Percentiles rank a stretch among this genome's conserved stretches.
Evolutionary conservation across 2,797 vertebrate species (phyloP).

Genomic region (Melanotaenia nigrans): DNA sequence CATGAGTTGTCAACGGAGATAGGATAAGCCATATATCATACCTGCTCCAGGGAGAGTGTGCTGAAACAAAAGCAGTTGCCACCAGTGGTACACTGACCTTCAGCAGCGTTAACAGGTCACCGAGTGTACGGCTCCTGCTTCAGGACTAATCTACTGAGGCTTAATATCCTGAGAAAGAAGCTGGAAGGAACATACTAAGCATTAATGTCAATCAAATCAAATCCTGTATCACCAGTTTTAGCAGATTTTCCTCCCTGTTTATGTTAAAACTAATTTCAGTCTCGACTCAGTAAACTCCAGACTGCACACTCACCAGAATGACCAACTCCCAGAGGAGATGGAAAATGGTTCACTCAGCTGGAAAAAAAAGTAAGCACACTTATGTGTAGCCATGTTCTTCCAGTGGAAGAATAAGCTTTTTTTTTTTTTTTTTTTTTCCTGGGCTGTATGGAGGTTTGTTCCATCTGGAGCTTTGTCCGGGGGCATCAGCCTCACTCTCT

Average conservation of each 20-base stretch:
- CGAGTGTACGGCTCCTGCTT: constrained; percentile 44
- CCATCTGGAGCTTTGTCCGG: constrained; percentile 40
- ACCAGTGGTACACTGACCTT: constrained; percentile 64
- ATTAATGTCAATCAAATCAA: constrained; percentile 52
- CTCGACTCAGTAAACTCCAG: constrained; percentile 24
- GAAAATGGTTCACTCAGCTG: constrained; percentile 54
- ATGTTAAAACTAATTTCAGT: constrained; percentile 27
- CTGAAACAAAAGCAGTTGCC: constrained; percentile 52
- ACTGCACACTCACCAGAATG: constrained; percentile 38
- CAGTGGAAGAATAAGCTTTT: constrained; percentile 25
- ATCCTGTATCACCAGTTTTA: constrained; percentile 15
- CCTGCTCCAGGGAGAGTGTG: constrained; percentile 45
- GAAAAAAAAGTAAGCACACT: constrained; percentile 37
- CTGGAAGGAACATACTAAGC: constrained; percentile 42
- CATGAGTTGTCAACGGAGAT: constrained; percentile 53
- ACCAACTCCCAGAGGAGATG: constrained; percentile 35
- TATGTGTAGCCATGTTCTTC: constrained; percentile 49
- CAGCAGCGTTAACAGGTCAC: constrained; percentile 55
- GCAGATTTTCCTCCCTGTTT: constrained; percentile 14
- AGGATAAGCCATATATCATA: constrained; percentile 62
- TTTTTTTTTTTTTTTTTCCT: constrained; percentile 27
- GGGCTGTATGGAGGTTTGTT: constrained; percentile 37
- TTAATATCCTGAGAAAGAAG: constrained; percentile 25
- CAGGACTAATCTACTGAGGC: constrained; percentile 40
- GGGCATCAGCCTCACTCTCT: constrained; percentile 42